These are phyloP conservation scores for Dermochelys coriacea DNA, from an alignment of 2,797 vertebrate species.

Conservation along the genomic window DNA sequence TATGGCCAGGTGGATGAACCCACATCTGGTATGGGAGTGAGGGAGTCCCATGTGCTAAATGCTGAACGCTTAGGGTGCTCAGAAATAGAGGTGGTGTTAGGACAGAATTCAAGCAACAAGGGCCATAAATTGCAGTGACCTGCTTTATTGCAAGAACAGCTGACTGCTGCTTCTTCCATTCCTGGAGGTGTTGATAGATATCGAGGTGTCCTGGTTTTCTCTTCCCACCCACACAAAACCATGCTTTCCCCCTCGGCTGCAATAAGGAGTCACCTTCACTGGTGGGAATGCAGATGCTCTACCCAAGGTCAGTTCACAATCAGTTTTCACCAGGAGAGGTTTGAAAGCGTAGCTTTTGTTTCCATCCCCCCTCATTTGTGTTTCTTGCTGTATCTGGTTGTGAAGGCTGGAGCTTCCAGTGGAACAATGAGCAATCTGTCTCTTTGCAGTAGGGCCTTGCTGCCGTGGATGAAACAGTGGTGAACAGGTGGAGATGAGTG, in stretches of 20 bases:
- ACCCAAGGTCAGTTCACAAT: fast-evolving
- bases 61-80: neutral
- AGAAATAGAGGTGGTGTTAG: no score
- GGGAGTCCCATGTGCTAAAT: neutral
- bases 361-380: neutral
- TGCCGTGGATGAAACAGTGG: neutral
- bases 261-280: neutral
- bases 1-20: neutral
- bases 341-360: neutral
- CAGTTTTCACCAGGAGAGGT: neutral
- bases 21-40: neutral
- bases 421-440: neutral
- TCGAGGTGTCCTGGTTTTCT: neutral
- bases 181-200: neutral
- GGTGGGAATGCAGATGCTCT: neutral
- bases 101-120: neutral
- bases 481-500: neutral
- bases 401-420: neutral
- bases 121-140: neutral
- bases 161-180: neutral
- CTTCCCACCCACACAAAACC: no score
- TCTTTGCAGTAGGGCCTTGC: neutral
- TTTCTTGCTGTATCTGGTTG: fast-evolving
- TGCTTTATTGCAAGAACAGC: neutral
- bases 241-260: neutral